A percentile compares a stretch with the other conserved stretches of the same genome.
These are phyloP conservation scores for Pemphigus obesinymphae DNA, from an alignment of 1,140 invertebrate species.

Conservation along the genomic window DNA sequence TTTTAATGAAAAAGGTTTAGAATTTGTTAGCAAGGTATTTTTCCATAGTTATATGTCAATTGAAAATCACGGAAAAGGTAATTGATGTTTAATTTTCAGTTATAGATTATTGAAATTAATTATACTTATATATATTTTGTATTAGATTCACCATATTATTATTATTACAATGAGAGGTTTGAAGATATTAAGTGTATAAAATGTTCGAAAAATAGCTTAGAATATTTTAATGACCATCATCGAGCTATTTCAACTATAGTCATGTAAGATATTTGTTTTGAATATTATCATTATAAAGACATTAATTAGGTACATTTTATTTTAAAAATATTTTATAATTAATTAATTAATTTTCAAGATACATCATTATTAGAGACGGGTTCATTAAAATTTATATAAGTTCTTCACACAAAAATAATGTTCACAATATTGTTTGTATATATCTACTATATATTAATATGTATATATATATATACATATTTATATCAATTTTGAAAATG, in stretches of 20 bases:
- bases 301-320: too few relatives aligned
- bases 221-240: slow-evolving; percentile 1
- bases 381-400: too few relatives aligned
- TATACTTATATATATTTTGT: background rate
- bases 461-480: too few relatives aligned
- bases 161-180: background rate
- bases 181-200: slow-evolving; percentile 3
- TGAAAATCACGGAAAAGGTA: slow-evolving; percentile 17
- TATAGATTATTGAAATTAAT: background rate
- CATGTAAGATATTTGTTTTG: background rate
- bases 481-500: too few relatives aligned
- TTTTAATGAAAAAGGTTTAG: slow-evolving; percentile 12
- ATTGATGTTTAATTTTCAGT: background rate
- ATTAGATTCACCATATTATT: slow-evolving; percentile 11
- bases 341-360: too few relatives aligned
- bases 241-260: background rate
- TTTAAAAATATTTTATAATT: too few relatives aligned
- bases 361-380: too few relatives aligned
- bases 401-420: too few relatives aligned
- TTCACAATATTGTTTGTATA: too few relatives aligned
- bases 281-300: background rate
- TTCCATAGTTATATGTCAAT: background rate
- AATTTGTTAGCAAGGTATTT: slow-evolving; percentile 17
- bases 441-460: too few relatives aligned
- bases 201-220: background rate